Percentiles rank a stretch among this genome's conserved stretches.
These are phyloP conservation scores for Lochmaea capreae DNA, from an alignment of 2,888 invertebrate species.

Conservation along the genomic window DNA sequence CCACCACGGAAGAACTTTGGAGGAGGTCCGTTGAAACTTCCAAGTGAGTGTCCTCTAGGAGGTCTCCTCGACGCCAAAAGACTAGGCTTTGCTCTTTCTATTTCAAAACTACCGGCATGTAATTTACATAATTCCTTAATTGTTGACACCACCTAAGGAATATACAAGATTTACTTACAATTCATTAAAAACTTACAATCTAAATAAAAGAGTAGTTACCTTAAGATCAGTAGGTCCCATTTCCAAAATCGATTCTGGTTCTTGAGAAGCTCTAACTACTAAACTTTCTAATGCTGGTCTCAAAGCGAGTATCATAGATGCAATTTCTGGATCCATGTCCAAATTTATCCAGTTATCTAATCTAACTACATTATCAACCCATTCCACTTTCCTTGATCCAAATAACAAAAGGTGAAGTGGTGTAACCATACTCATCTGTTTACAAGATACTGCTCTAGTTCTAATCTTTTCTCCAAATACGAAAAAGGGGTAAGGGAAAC, in stretches of 20 bases:
- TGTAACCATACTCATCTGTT: conserved; percentile 94
- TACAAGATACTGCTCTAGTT: conserved; percentile 94
- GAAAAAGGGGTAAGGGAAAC: conserved; percentile 94
- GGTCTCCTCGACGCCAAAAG: conserved; percentile 69
- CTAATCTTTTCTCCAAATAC: conserved; percentile 99
- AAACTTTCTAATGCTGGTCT: conserved; percentile 90
- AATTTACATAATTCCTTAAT: conserved; percentile 81
- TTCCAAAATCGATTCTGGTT: conserved; percentile 81
- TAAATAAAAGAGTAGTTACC: conserved; percentile 62
- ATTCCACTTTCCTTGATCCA: conserved; percentile 89
- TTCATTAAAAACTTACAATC: not conserved
- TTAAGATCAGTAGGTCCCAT: conserved; percentile 74
- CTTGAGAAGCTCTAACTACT: conserved; percentile 81
- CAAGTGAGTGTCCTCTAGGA: conserved; percentile 65
- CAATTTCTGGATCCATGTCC: conserved; percentile 82
- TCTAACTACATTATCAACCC: conserved; percentile 79
- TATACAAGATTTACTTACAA: not conserved
- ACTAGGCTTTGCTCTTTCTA: conserved; percentile 70
- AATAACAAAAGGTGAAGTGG: conserved; percentile 93
- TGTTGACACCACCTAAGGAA: conserved; percentile 72
- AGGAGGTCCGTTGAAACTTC: conserved; percentile 60
- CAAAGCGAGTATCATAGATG: conserved; percentile 85
- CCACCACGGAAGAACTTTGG: conserved; percentile 63
- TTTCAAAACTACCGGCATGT: conserved; percentile 79
- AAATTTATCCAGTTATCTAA: conserved; percentile 96